Base-by-base conservation (phyloP, 2,113 vertebrate genomes). In the Serilophus lunatus region DNA sequence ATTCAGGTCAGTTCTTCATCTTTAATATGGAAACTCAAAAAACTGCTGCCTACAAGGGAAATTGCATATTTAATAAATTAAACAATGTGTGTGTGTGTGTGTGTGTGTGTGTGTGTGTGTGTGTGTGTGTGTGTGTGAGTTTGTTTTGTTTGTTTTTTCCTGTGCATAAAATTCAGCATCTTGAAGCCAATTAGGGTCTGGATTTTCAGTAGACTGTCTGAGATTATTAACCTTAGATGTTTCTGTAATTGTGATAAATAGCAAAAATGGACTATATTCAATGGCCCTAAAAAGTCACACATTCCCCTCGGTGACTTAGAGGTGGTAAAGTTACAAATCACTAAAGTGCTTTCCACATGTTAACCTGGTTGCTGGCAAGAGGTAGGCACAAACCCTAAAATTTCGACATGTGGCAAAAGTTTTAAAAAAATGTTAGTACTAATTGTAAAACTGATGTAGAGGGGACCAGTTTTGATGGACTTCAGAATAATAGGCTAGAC, bases 211-310 rank as follows among this genome's bases (percentile, higher is more conserved):
- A 70, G 29, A n/a, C 82, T 47, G 74, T 23, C 24, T 75, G 28
- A 57, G 25, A 70, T 59, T 82, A 19, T 26, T 75, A 54, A 79
- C 14, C 42, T 78, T 65, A 51, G 18, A 8, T 96, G 65, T 89
- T 96, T 92, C 63, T 81, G 23, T 93, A 95, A 94, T 86, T 94
- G 42, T 95, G 78, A 96, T 94, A 91, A 96, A 97, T 61, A 69
- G 13, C 8, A 6, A 72, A 95, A 96, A 94, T 42, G 19, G 28
- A 42, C n/a, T 68, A 20, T 68, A 38, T 24, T 84, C 8, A 22
- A 8, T 47, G 25, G 26, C 16, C n/a, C 59, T 95, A 54, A 82
- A 69, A 95, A n/a, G n/a, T n/a, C n/a, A n/a, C n/a, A n/a, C n/a
- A n/a, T n/a, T n/a, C n/a, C n/a, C n/a, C n/a, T n/a, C n/a, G n/a